Conservation (phyloP, 2,797 vertebrate genomes). For the Neostethus bicornis region DNA sequence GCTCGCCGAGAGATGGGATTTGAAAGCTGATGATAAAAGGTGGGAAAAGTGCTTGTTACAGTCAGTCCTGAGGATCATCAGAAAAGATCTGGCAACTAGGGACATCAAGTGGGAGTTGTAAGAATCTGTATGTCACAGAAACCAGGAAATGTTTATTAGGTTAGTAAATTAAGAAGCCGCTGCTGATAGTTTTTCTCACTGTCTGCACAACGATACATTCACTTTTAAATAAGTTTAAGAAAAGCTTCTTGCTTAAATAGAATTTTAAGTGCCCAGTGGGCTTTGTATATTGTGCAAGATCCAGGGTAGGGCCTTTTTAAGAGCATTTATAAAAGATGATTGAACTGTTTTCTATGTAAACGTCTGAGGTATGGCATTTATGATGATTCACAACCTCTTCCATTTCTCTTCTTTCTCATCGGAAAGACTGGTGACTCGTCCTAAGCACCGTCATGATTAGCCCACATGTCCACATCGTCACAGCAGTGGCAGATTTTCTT, state of each 20-base stretch:
- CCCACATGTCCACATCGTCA: neutral
- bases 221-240: slow-evolving; percentile 17
- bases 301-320: neutral
- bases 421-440: slow-evolving; percentile 5
- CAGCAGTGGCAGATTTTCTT: slow-evolving; percentile 17
- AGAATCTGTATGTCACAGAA: slow-evolving; percentile 6
- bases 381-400: slow-evolving; percentile 18
- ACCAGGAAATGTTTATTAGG: slow-evolving; percentile 2
- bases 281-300: neutral
- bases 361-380: slow-evolving; percentile 36
- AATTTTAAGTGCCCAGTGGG: slow-evolving; percentile 13
- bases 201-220: neutral
- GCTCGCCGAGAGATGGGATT: slow-evolving; percentile 22
- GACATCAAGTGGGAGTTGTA: slow-evolving; percentile 34
- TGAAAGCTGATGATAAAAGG: slow-evolving; percentile 55
- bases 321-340: slow-evolving; percentile 2
- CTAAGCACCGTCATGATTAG: neutral
- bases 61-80: slow-evolving; percentile 38
- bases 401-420: slow-evolving; percentile 1
- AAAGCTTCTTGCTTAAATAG: slow-evolving; percentile 12
- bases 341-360: slow-evolving; percentile 13
- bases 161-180: slow-evolving; percentile 12
- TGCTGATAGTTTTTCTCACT: slow-evolving; percentile 9
- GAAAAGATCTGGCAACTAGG: slow-evolving; percentile 22
- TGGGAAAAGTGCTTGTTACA: slow-evolving; percentile 59